phyloP scores from a whole-genome alignment of 2,113 vertebrate genomes.

The Oncorhynchus clarkii region DNA sequence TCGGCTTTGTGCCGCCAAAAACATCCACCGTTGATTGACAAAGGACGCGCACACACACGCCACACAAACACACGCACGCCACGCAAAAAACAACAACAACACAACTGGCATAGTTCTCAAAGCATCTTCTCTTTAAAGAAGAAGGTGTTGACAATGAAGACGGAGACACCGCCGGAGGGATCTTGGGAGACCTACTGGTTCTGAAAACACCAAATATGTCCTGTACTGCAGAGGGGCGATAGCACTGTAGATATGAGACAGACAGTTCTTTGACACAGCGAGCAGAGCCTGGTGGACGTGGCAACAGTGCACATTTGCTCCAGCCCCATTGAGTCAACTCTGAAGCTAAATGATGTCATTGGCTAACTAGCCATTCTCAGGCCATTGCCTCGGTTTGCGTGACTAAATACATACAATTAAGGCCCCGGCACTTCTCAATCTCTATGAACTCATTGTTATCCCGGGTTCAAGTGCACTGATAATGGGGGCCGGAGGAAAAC shows the following conservation, averaged over 20 bases:
- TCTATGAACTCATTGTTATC: conserved; percentile 99
- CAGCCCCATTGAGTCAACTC: conserved; percentile 88
- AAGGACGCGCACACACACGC: conserved; percentile 49
- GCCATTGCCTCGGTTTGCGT: conserved; percentile 99
- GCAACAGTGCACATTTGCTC: conserved; percentile 79
- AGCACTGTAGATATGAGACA: neutral
- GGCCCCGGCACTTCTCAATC: conserved; percentile 94
- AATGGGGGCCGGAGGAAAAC: conserved; percentile 95
- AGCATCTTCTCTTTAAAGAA: conserved; percentile 5
- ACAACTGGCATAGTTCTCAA: no score
- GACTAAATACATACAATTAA: conserved; percentile 99
- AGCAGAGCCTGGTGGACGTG: conserved; percentile 60
- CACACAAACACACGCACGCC: neutral
- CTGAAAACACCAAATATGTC: no score
- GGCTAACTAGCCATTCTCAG: conserved; percentile 98
- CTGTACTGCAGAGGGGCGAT: neutral
- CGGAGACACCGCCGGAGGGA: neutral
- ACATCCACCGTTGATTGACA: conserved; percentile 94
- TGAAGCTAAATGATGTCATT: conserved; percentile 94
- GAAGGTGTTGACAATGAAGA: conserved; percentile 15
- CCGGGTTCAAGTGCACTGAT: conserved; percentile 98
- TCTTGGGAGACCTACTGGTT: neutral
- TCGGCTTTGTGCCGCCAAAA: conserved; percentile 85
- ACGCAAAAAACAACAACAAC: no score
- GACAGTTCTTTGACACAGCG: neutral